Evolutionary conservation across 1,140 invertebrate species (phyloP).

Genomic region (Aphaenogaster ashmeadi): DNA sequence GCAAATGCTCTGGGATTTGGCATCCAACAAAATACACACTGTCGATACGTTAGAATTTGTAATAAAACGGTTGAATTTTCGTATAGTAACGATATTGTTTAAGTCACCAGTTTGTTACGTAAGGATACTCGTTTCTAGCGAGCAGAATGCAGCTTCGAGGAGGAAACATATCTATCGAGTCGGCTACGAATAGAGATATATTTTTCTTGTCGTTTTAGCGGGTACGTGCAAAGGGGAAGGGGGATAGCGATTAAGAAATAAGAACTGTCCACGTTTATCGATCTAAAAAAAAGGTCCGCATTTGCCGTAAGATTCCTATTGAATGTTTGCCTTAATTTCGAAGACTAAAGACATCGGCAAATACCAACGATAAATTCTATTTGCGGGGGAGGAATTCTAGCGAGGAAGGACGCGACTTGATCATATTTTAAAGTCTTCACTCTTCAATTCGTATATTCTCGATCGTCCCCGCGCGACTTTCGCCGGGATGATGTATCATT

Average conservation of each 20-base stretch:
- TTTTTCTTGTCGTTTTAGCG: slow-evolving; percentile 74
- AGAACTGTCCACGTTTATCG: slow-evolving; percentile 29
- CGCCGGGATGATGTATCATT: slow-evolving; percentile 31
- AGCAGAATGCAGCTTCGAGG: slow-evolving; percentile 62
- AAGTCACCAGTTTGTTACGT: not conserved
- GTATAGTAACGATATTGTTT: not conserved
- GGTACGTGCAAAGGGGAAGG: not conserved
- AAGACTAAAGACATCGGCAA: slow-evolving; percentile 19
- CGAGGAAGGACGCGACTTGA: not conserved
- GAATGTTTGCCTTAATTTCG: slow-evolving; percentile 53
- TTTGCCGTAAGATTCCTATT: slow-evolving; percentile 62
- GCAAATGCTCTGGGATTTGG: not conserved
- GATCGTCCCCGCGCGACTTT: not conserved
- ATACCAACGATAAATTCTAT: slow-evolving; percentile 36
- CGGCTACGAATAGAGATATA: slow-evolving; percentile 74
- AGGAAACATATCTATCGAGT: slow-evolving; percentile 72
- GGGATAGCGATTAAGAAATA: slow-evolving; percentile 33
- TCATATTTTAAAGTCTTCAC: not conserved
- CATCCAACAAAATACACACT: not conserved
- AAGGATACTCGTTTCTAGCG: slow-evolving; percentile 21
- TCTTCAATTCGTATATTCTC: slow-evolving; percentile 5
- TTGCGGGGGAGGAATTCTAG: not conserved
- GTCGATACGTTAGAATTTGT: not conserved
- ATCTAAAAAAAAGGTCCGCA: slow-evolving; percentile 37
- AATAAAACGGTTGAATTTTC: not conserved